A percentile compares a stretch with the other conserved stretches of the same genome.
These are phyloP conservation scores for Eustalomyia histrio DNA, from an alignment of 2,888 invertebrate genomes.

Conservation along the genomic window DNA sequence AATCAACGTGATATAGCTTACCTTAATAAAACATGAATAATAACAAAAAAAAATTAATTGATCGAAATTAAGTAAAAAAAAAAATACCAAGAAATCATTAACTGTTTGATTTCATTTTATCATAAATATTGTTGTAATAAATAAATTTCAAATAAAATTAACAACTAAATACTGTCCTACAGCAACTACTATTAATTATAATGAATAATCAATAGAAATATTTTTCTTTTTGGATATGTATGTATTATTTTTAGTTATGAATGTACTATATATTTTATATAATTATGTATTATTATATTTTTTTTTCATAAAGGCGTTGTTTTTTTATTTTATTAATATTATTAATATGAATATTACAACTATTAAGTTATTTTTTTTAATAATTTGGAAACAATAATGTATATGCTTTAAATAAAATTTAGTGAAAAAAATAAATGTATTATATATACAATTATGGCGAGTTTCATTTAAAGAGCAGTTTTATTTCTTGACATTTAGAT, in stretches of 20 bases:
- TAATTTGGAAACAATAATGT: slow-evolving; percentile 3
- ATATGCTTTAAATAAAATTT: slow-evolving; percentile 16
- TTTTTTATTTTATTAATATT: slow-evolving; percentile 2
- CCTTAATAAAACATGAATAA: slow-evolving; percentile 44
- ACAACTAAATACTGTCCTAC: slow-evolving; percentile 40
- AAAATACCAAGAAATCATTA: slow-evolving; percentile 32
- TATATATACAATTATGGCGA: too few species aligned
- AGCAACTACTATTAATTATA: slow-evolving; percentile 41
- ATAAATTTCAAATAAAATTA: slow-evolving; percentile 16
- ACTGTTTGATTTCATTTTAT: slow-evolving; percentile 39
- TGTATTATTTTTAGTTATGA: slow-evolving; percentile 6
- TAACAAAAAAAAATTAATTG: slow-evolving; percentile 30
- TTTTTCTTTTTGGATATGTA: background rate
- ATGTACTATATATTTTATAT: slow-evolving; percentile 37
- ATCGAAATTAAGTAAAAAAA: background rate
- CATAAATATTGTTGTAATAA: slow-evolving; percentile 20
- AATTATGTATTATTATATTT: slow-evolving; percentile 18
- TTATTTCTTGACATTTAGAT: too few species aligned
- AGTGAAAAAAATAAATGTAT: too few species aligned
- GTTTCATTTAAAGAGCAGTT: too few species aligned
- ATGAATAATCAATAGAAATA: slow-evolving; percentile 22
- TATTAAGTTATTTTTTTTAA: slow-evolving; percentile 11
- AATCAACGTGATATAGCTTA: slow-evolving; percentile 64
- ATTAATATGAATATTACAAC: background rate
- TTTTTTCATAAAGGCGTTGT: slow-evolving; percentile 3